Evolutionary conservation across 2,888 invertebrate species (phyloP).

Genomic region (Drosophila subsilvestris): DNA sequence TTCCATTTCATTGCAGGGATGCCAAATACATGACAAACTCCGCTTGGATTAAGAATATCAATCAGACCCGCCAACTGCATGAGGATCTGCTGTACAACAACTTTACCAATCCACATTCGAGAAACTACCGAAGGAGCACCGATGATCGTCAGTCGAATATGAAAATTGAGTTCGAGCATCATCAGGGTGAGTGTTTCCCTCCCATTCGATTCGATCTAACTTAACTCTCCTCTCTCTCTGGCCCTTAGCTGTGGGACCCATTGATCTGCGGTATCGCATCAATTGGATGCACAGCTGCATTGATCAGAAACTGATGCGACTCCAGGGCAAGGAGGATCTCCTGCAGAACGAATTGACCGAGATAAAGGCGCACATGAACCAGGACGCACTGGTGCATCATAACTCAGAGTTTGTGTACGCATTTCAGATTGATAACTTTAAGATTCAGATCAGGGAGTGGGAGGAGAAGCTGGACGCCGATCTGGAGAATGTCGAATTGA

Average conservation of each 20-base stretch:
- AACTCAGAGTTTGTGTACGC: slow-evolving; percentile 13
- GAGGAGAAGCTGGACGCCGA: slow-evolving; percentile 46
- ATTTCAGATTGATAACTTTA: slow-evolving; percentile 5
- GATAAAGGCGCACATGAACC: fast-evolving
- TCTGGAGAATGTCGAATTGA: slow-evolving; percentile 46
- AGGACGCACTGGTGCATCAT: slow-evolving; percentile 6
- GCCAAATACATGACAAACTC: slow-evolving; percentile 29
- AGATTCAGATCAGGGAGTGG: slow-evolving; percentile 42
- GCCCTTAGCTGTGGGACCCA: slow-evolving; percentile 39
- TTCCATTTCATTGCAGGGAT: slow-evolving; percentile 13
- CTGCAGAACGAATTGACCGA: slow-evolving; percentile 24
- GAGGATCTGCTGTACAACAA: background rate
- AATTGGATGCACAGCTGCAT: slow-evolving; percentile 50
- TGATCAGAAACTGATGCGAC: slow-evolving; percentile 43
- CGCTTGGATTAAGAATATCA: slow-evolving; percentile 35
- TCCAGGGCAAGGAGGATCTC: slow-evolving; percentile 23
- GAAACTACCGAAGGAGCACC: background rate
- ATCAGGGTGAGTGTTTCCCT: slow-evolving; percentile 8
- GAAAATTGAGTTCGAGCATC: background rate
- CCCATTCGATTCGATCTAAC: background rate
- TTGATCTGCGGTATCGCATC: slow-evolving; percentile 51
- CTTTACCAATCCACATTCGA: background rate
- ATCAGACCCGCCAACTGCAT: background rate
- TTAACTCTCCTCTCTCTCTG: too few relatives aligned
- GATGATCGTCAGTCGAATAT: background rate